These are phyloP conservation scores for Bombus sylvicola DNA, from an alignment of 1,140 invertebrate species.

Conservation along the genomic window DNA sequence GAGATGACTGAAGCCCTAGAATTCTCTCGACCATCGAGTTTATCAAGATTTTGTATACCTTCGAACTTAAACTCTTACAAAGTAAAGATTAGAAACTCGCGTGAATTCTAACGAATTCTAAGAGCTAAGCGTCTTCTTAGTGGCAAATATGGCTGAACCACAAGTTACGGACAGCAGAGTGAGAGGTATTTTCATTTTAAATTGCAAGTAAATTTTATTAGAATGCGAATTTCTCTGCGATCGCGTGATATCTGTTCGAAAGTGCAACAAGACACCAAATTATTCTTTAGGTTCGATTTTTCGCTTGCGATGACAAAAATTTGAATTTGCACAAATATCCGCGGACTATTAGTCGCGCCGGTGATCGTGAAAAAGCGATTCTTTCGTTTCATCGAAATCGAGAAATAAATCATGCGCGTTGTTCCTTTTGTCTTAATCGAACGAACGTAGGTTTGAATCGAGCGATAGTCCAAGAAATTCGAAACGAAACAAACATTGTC, in stretches of 20 bases:
- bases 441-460: not conserved
- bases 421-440: not conserved
- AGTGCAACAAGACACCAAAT: no score
- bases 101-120: not conserved
- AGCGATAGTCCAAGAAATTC: not conserved
- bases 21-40: not conserved
- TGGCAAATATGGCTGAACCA: no score
- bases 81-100: not conserved
- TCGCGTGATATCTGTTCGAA: rapidly evolving
- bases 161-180: no score
- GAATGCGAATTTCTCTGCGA: no score
- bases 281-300: no score
- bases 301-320: no score
- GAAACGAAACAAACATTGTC: not conserved
- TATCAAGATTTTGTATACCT: not conserved
- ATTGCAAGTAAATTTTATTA: no score
- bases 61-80: not conserved
- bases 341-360: no score
- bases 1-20: not conserved
- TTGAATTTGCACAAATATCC: no score
- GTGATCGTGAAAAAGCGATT: no score
- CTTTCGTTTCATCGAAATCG: not conserved
- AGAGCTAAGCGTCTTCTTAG: not conserved
- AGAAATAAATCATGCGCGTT: not conserved
- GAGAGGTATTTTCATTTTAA: no score